Evolutionary conservation across 2,888 invertebrate genomes (phyloP).

Genomic region (Scaptomyza parva): DNA sequence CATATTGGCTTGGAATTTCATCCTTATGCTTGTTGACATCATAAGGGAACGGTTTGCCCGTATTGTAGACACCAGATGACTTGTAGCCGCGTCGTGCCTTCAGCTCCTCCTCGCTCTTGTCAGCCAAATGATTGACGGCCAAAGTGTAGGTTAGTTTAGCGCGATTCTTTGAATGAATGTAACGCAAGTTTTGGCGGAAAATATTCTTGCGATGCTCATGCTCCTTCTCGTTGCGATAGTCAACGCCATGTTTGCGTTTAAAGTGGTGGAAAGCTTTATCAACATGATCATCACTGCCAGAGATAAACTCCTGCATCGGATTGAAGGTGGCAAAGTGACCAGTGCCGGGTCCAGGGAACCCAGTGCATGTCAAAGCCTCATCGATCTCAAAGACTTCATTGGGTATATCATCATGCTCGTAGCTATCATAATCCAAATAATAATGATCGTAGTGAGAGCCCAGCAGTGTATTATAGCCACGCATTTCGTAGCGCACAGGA

Average conservation of each 20-base stretch:
- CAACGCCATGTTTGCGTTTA: slow-evolving; percentile 89
- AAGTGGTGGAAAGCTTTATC: slow-evolving; percentile 90
- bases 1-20: slow-evolving; percentile 90
- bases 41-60: slow-evolving; percentile 92
- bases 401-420: slow-evolving; percentile 88
- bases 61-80: slow-evolving; percentile 89
- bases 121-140: slow-evolving; percentile 94
- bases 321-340: slow-evolving; percentile 93
- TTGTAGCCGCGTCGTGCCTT: slow-evolving; percentile 89
- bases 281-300: slow-evolving; percentile 90
- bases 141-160: slow-evolving; percentile 90
- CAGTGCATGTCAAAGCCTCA: slow-evolving; percentile 88
- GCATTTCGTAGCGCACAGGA: slow-evolving; percentile 95
- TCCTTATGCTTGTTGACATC: slow-evolving; percentile 86
- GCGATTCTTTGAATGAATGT: slow-evolving; percentile 92
- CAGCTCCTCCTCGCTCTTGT: slow-evolving; percentile 91
- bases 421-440: slow-evolving; percentile 91
- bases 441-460: slow-evolving; percentile 99
- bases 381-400: slow-evolving; percentile 89
- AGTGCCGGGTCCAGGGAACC: slow-evolving; percentile 96
- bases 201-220: slow-evolving; percentile 89
- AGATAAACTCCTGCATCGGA: slow-evolving; percentile 96
- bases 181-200: slow-evolving; percentile 94
- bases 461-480: slow-evolving; percentile 95
- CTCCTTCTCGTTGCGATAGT: slow-evolving; percentile 89